Percentiles rank a stretch among this genome's conserved stretches.
phyloP scores from a whole-genome alignment of 2,888 invertebrate genomes.

The Sipunculus nudus region DNA sequence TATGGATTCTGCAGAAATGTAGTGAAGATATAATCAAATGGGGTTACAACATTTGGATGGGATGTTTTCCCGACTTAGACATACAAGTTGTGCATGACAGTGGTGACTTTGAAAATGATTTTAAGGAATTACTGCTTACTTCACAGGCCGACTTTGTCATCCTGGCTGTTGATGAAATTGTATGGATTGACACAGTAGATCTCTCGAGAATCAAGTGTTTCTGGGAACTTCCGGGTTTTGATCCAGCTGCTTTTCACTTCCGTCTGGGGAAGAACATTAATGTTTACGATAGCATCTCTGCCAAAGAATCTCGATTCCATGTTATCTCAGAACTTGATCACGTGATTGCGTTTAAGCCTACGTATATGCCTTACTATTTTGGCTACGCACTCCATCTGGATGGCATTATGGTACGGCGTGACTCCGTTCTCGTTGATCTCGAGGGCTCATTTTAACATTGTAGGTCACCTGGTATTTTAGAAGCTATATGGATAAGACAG shows the following conservation, averaged over 20 bases:
- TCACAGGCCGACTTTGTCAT: neutral
- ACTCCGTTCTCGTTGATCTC: slow-evolving; percentile 8
- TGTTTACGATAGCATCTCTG: neutral
- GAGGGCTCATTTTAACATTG: neutral
- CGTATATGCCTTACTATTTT: slow-evolving; percentile 9
- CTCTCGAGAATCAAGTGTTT: slow-evolving; percentile 2
- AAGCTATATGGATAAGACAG: slow-evolving; percentile 3
- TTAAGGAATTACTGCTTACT: neutral
- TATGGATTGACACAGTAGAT: slow-evolving; percentile 20
- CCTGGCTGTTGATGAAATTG: slow-evolving; percentile 24
- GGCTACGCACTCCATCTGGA: slow-evolving; percentile 22
- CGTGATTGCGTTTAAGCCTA: slow-evolving; percentile 11
- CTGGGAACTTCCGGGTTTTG: neutral
- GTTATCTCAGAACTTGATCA: neutral
- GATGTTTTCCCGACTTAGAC: too few species aligned
- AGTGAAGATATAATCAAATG: slow-evolving; percentile 9
- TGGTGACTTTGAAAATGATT: neutral
- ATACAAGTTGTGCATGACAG: neutral
- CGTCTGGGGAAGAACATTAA: slow-evolving; percentile 19
- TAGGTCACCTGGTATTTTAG: slow-evolving; percentile 2
- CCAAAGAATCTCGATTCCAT: neutral
- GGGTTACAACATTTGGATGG: slow-evolving; percentile 6
- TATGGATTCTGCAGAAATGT: slow-evolving; percentile 16
- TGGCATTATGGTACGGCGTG: slow-evolving; percentile 8
- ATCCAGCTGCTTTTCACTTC: slow-evolving; percentile 13